These are phyloP conservation scores for Heliconius hermathena DNA, from an alignment of 1,140 invertebrate genomes.

Conservation along the genomic window DNA sequence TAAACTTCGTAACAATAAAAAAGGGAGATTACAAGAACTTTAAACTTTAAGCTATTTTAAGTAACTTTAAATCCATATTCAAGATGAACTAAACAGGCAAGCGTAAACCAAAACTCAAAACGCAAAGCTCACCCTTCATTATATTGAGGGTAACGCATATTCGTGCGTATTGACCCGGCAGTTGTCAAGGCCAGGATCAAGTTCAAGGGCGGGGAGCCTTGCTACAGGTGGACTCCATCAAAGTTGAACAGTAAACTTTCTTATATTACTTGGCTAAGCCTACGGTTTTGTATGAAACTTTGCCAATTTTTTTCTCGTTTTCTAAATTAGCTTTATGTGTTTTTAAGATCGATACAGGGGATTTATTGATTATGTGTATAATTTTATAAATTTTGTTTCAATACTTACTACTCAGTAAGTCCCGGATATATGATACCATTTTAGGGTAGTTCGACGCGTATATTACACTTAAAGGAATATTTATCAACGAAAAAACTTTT, in stretches of 20 bases:
- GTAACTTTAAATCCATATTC: neutral
- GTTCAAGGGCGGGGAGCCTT: constrained; percentile 47
- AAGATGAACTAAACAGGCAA: neutral
- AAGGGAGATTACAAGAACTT: too few relatives aligned
- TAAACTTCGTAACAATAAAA: neutral
- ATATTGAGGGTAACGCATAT: constrained; percentile 30
- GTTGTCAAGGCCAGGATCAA: constrained; percentile 41
- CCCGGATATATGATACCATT: too few relatives aligned
- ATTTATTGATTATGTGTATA: neutral
- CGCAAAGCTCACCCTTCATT: neutral
- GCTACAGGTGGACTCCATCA: constrained; percentile 31
- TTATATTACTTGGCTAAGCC: constrained; percentile 15
- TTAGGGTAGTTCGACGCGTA: too few relatives aligned
- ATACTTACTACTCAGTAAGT: too few relatives aligned
- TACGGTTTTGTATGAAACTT: constrained; percentile 2
- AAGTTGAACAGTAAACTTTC: constrained; percentile 17
- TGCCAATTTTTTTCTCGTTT: neutral
- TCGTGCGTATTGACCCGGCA: constrained; percentile 48
- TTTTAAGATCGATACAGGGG: neutral
- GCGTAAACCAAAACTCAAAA: neutral
- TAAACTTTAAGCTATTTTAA: neutral
- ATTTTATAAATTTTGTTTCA: too few relatives aligned
- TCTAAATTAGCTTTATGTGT: neutral
- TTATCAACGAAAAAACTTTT: too few relatives aligned
- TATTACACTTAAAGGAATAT: too few relatives aligned